phyloP scores from a whole-genome alignment of 1,140 invertebrate genomes.

The Lordiphosa collinella region DNA sequence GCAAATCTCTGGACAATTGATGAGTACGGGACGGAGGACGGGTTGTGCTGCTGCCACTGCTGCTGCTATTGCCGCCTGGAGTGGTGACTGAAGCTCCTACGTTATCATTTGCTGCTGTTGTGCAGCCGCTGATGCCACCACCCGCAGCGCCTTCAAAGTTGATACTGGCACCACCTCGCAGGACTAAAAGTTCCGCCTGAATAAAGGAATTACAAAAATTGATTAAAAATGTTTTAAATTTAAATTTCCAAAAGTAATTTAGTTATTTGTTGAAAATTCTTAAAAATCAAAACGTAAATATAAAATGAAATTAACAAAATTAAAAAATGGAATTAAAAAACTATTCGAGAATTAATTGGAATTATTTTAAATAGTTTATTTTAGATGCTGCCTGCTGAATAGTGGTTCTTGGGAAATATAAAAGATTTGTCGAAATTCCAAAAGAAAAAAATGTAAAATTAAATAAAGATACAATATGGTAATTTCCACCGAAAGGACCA shows the following conservation, averaged over 20 bases:
- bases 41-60: slow-evolving; percentile 47
- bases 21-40: slow-evolving; percentile 69
- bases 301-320: not conserved
- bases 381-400: no score
- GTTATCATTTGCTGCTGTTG: slow-evolving; percentile 34
- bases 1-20: slow-evolving; percentile 80
- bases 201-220: not conserved
- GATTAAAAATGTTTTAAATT: not conserved
- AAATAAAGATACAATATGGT: no score
- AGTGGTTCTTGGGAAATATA: no score
- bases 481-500: no score
- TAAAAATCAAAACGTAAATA: no score
- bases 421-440: no score
- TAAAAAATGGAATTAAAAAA: no score
- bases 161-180: slow-evolving; percentile 79
- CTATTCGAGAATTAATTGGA: no score
- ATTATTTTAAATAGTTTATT: no score
- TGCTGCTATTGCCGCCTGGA: slow-evolving; percentile 34
- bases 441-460: no score
- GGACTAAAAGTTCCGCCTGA: slow-evolving; percentile 73
- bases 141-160: slow-evolving; percentile 39
- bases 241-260: not conserved
- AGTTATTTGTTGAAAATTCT: no score
- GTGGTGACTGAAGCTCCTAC: slow-evolving; percentile 30
- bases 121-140: not conserved